phyloP scores from a whole-genome alignment of 1,140 invertebrate genomes.

The Oedothorax gibbosus region DNA sequence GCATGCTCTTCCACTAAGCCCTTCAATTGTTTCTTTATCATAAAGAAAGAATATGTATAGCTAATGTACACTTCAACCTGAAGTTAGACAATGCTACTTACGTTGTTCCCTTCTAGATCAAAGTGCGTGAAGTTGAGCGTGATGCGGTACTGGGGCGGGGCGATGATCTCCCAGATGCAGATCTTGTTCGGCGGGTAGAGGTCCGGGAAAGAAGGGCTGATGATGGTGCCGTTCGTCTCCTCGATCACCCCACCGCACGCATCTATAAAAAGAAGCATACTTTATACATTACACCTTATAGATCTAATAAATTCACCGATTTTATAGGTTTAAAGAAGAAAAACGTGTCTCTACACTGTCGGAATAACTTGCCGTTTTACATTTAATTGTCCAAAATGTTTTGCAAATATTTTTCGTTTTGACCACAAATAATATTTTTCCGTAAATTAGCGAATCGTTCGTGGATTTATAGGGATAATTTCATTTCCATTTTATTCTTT shows the following conservation, averaged over 20 bases:
- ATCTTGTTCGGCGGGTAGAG: slow-evolving; percentile 94
- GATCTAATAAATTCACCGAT: too few species aligned
- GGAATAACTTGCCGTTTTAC: too few species aligned
- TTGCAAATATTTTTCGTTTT: too few species aligned
- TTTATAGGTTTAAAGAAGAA: too few species aligned
- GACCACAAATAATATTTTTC: too few species aligned
- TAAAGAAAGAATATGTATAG: neutral
- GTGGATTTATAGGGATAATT: too few species aligned
- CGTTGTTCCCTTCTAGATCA: slow-evolving; percentile 95
- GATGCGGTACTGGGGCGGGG: slow-evolving; percentile 90
- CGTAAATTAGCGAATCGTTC: too few species aligned
- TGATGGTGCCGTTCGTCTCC: slow-evolving; percentile 89
- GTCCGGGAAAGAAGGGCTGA: slow-evolving; percentile 95
- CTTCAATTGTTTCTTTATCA: too few species aligned
- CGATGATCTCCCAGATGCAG: slow-evolving; percentile 97
- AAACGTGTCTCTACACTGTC: too few species aligned
- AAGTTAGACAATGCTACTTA: slow-evolving; percentile 68
- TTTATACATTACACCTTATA: neutral
- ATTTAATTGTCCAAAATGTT: too few species aligned
- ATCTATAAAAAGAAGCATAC: slow-evolving; percentile 71
- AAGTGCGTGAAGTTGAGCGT: slow-evolving; percentile 98
- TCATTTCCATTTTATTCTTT: too few species aligned
- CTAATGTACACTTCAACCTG: neutral
- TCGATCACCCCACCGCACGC: slow-evolving; percentile 95
- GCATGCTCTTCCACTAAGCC: too few species aligned